Base-by-base conservation (phyloP, 1,140 invertebrate genomes). In the Euborellia annulipes region DNA sequence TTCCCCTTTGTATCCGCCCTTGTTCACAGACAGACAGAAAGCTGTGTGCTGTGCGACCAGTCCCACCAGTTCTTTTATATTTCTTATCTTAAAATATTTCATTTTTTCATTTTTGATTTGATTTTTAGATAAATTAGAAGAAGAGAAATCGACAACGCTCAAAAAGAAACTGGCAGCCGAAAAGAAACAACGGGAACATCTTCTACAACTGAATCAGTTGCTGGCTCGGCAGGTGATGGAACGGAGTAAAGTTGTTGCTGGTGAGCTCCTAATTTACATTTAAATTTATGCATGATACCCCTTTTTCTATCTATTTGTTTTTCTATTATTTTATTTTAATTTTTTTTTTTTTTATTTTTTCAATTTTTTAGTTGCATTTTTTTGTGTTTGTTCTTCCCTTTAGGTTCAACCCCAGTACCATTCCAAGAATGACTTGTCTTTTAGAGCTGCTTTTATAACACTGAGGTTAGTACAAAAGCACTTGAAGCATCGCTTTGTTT, bases 141-240 rank as follows among this genome's bases (percentile, higher is more conserved):
- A 60, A 19, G 60, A 68, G 46, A 60, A 63, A 43, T 61, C 63
- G 0, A 54, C 60, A 18, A 59, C 55, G 8, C 45, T 68, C 30
- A 71, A 67, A 47, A 64, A 68, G 41, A 71, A 84, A 58, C 71
- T 83, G 23, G 76, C 70, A 20, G 82, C 83, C 55, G 86, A 91
- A 57, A 90, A 89, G 62, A 71, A 79, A 49, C 83, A 88, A 56
- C 70, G 87, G 23, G 85, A 90, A 56, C 84, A 90, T 60, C 69
- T 92, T 53, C 67, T 93, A 36, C 82, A 86, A 55, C 69, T 93
- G 45, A 89, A 88, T 68, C 87, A 91, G 65, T 85, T 89, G 53
- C 65, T 93, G 50, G 88, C 87, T n/a, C 79, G 85, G 58, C 85
- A 93, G 72, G 88, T 92, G 45, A 91, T 88, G 69, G 83, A 88